Evolutionary conservation across 2,113 vertebrate genomes (phyloP).

Genomic region (Laticauda laticaudata): DNA sequence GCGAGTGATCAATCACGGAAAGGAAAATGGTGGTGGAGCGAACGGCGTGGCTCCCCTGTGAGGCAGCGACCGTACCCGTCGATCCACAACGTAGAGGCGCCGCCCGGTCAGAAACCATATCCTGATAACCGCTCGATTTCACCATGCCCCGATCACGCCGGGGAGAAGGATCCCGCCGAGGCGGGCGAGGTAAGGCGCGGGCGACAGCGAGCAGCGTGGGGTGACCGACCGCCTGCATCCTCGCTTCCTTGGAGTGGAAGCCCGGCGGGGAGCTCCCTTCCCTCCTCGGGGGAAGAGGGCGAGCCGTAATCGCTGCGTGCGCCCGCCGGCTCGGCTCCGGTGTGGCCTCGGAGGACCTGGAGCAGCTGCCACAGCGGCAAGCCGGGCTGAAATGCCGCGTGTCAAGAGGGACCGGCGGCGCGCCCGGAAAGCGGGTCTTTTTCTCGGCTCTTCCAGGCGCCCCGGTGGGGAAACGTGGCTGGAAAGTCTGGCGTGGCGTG

Average conservation of each 20-base stretch:
- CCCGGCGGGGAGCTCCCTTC: not conserved
- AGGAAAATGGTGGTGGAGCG: constrained; percentile 64
- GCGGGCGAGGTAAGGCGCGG: constrained; percentile 43
- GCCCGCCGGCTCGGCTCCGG: not conserved
- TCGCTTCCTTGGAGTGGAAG: not conserved
- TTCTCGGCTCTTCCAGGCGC: not conserved
- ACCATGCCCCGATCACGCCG: constrained; percentile 63
- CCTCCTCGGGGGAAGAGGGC: not conserved
- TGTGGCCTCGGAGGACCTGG: not conserved
- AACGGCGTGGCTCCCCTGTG: constrained; percentile 48
- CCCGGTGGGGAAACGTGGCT: not conserved
- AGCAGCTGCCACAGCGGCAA: constrained; percentile 1
- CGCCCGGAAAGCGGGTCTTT: not conserved
- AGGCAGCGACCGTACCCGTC: constrained; percentile 33
- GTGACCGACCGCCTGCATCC: no score
- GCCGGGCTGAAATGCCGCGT: not conserved
- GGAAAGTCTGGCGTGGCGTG: not conserved
- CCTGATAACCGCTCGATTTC: not conserved
- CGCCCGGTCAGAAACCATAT: constrained; percentile 15
- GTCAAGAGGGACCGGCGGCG: not conserved
- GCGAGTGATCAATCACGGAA: constrained; percentile 34
- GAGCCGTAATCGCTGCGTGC: not conserved
- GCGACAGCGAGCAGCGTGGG: not conserved
- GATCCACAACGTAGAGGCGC: constrained; percentile 30
- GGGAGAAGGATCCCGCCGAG: constrained; percentile 47